Evolutionary conservation across 2,113 vertebrate species (phyloP).

Genomic region (Pogonocichla stellata): DNA sequence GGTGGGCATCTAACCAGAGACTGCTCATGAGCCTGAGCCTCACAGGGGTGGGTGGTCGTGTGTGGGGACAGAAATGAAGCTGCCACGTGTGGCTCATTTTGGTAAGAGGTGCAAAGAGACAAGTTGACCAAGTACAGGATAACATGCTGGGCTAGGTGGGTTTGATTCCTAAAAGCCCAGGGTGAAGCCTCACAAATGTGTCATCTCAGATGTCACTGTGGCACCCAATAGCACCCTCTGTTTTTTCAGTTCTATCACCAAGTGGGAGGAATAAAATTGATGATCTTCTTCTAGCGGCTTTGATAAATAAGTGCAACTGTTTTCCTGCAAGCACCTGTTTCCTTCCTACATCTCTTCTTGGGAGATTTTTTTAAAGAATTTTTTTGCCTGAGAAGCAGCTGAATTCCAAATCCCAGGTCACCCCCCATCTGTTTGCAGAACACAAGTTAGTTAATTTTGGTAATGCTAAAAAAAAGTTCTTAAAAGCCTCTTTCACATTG

Average conservation of each 20-base stretch:
- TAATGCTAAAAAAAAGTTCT: conserved; percentile 37
- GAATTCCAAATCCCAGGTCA: conserved; percentile 57
- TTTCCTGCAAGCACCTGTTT: conserved; percentile 36
- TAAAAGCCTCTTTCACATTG: conserved; percentile 33
- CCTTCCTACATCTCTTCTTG: conserved; percentile 25
- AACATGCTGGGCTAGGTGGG: not conserved
- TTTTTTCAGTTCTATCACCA: not conserved
- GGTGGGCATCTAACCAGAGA: not conserved
- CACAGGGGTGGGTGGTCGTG: not conserved
- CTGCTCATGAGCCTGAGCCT: not conserved
- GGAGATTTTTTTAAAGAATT: conserved; percentile 23
- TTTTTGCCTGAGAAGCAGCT: conserved; percentile 31
- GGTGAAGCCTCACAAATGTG: not conserved
- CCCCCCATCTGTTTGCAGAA: conserved; percentile 48
- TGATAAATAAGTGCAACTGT: conserved; percentile 31
- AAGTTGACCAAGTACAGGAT: not conserved
- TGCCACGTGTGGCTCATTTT: not conserved
- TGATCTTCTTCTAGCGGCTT: not conserved
- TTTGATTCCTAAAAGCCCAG: not conserved
- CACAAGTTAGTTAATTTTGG: conserved; percentile 47
- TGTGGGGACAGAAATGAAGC: not conserved
- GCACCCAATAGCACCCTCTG: not conserved
- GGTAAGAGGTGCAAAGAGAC: not conserved
- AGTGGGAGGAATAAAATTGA: conserved; percentile 39
- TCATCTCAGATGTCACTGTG: not conserved